Evolutionary conservation across 2,113 vertebrate species (phyloP), one percentile per base, ranked within the genome.

Genomic region (Brachionichthys hirsutus): DNA sequence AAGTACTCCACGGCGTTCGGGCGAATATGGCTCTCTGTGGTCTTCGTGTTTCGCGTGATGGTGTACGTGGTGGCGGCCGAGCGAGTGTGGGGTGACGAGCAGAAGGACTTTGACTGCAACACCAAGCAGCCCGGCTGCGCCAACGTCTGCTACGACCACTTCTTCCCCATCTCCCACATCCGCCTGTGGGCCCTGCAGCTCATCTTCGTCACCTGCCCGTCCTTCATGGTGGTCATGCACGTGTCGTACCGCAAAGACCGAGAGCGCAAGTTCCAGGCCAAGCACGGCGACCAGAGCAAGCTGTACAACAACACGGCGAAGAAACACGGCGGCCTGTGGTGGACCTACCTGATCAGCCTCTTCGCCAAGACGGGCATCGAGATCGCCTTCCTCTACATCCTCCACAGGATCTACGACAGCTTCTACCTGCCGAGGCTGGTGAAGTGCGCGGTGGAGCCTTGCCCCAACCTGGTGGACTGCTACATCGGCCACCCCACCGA

Each of bases 91-190:
- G 88, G 91, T 0, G 93, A 95, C 0, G 94, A 94, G 7, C 93
- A 94, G 68, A 93, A 93, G 24, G 94, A 94, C 70, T 95, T 95
- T 45, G 79, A 93, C 80, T 95, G 94, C 82, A 94, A 94, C 82
- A 95, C 91, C 66, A 88, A 69, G 66, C 93, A 95, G 86, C 94
- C 94, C 0, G 94, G 94, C 54, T 95, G 94, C 43, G 52, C 92
- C 75, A 95, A 94, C 1, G 90, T 93, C 66, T 95, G 94, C 85
- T 95, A 93, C 0, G 92, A 95, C 30, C 4, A 77, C 77, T 89
- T 62, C 86, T 92, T 92, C 70, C 91, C 91, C 77, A 91, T 92
- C 72, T 91, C 91, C 55, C 91, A 92, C 83, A 91, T 91, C 67
- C 90, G 91, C 41, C 80, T 92, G 68, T 92, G 91, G 91, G 91